Base-by-base conservation (phyloP, 2,888 invertebrate genomes). In the Celastrina argiolus region DNA sequence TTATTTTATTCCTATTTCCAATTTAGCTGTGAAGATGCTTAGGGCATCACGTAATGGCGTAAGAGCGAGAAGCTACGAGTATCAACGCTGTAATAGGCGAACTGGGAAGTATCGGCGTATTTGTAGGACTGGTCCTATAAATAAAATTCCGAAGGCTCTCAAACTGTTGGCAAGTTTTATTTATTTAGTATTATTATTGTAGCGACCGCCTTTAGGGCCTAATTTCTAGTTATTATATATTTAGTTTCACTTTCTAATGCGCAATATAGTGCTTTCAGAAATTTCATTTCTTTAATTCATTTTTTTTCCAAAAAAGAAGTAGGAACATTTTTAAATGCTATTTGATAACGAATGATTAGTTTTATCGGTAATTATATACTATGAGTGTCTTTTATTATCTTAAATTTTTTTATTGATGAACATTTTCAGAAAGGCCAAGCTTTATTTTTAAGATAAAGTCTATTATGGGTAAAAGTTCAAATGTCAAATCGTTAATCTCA, bases 141-240 rank as follows among this genome's bases (percentile, higher is more conserved):
- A 70, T 68, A 73, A 74, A 69, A 67, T 67, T 26, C 61, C 76
- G 72, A 56, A 16, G 80, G 12, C 73, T 72, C 75, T 79, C 73
- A 81, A 83, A 75, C 73, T 76, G 26, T 56, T 2, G 8, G 5
- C 4, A 41, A 14, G n/a, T n/a, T n/a, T n/a, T n/a, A n/a, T n/a
- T n/a, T n/a, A n/a, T n/a, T n/a, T n/a, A n/a, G n/a, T n/a, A n/a
- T n/a, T n/a, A n/a, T n/a, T n/a, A n/a, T n/a, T n/a, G n/a, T n/a
- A n/a, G n/a, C n/a, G n/a, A n/a, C n/a, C n/a, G n/a, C n/a, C n/a
- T n/a, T n/a, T n/a, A n/a, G n/a, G n/a, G n/a, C n/a, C n/a, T n/a
- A n/a, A n/a, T n/a, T n/a, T n/a, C n/a, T n/a, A n/a, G n/a, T n/a
- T n/a, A n/a, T n/a, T n/a, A n/a, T n/a, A n/a, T n/a, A n/a, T n/a